Base-by-base conservation (phyloP, 1,140 invertebrate species). In the Camponotus floridanus region DNA sequence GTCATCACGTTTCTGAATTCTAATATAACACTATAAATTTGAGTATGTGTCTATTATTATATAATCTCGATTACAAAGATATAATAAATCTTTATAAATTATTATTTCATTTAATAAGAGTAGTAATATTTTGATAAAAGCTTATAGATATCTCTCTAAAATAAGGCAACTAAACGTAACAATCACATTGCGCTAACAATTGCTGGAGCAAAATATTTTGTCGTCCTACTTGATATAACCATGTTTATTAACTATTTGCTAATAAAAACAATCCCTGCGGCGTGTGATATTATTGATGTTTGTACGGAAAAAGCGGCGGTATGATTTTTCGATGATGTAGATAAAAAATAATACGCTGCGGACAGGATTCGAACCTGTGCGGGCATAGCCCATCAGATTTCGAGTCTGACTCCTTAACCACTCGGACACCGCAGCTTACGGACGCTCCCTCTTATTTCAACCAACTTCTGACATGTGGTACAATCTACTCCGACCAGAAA, bases 381-480 rank as follows among this genome's bases (percentile, higher is more conserved):
- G 97, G 97, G 97, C 96, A 97, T 95, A 97, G 96, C 97, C 97
- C 97, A 98, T 97, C 97, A 97, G 97, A 98, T 98, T 97, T 98
- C 97, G 96, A 98, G 97, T 98, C 97, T 96, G 97, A 97, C 97
- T 97, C 97, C 97, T 98, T 98, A 98, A 98, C 97, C 97, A 97
- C 97, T 98, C 97, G 97, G 97, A 97, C 97, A 98, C 97, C 97
- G 96, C 97, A 97, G 97, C 97, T 95, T 65, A 2, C 45, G 31
- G 0, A 0, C n/a, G 0, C 13, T 2, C 1, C 0, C 0, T 21
- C 2, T n/a, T 87, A 26, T 26, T 11, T 65, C 5, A 64, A 51
- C 4, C 0, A 6, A 2, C 55, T 81, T 39, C 39, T 21, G 81
- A 36, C 11, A 26, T 0, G 26, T 26, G 0, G 0, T 9, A 0